Percentiles rank a stretch among this genome's conserved stretches.
Conservation (phyloP, 1,140 invertebrate genomes). For the Agrypnia vestita region DNA sequence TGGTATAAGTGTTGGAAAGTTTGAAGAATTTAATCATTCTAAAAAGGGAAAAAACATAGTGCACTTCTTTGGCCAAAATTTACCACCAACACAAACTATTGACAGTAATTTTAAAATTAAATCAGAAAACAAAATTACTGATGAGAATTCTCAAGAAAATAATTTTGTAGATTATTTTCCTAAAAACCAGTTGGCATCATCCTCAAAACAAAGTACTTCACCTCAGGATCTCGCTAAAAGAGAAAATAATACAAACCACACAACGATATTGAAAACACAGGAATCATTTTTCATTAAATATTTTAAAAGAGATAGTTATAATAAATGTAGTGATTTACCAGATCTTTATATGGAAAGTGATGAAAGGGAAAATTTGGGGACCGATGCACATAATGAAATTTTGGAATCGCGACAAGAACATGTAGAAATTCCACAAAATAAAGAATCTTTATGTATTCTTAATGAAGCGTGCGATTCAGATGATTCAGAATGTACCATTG, state of each 20-base stretch:
- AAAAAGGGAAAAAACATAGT: slow-evolving; percentile 76
- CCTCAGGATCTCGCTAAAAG: neutral
- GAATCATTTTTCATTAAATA: slow-evolving; percentile 43
- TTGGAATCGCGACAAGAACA: neutral
- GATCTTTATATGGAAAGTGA: neutral
- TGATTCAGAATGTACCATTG: slow-evolving; percentile 68
- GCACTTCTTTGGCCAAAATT: slow-evolving; percentile 72
- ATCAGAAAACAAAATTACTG: neutral
- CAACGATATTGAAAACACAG: slow-evolving; percentile 23
- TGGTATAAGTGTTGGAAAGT: slow-evolving; percentile 86
- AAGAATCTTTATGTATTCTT: slow-evolving; percentile 1
- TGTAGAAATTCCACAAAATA: neutral
- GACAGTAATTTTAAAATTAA: too few relatives aligned
- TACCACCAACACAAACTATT: slow-evolving; percentile 11
- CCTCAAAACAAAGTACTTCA: slow-evolving; percentile 1
- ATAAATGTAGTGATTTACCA: neutral
- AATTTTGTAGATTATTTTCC: neutral
- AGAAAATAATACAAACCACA: neutral
- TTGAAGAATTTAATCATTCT: slow-evolving; percentile 74
- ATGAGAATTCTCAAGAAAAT: slow-evolving; percentile 15
- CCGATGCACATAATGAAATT: neutral
- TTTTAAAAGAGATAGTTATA: slow-evolving; percentile 26
- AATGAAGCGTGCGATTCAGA: slow-evolving; percentile 49
- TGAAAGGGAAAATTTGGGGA: neutral
- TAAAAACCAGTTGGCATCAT: neutral